Evolutionary conservation across 2,113 vertebrate genomes (phyloP).

Genomic region (Ptychochromis oligacanthus): DNA sequence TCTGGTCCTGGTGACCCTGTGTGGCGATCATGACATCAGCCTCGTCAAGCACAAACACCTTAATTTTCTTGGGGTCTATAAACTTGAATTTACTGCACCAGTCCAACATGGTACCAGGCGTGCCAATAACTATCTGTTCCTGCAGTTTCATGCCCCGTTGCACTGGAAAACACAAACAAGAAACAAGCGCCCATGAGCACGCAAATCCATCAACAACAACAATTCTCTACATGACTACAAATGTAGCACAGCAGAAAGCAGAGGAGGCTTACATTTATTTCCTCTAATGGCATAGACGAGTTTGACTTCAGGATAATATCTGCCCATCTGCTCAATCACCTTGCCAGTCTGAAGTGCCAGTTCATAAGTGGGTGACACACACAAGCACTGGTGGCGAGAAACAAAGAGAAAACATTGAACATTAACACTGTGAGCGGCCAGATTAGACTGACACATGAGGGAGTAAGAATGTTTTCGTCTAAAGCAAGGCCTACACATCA

Average conservation of each 20-base stretch:
- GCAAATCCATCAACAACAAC: background rate
- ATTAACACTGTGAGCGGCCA: background rate
- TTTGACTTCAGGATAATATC: conserved; percentile 89
- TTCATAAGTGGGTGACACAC: conserved; percentile 97
- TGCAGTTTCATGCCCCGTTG: conserved; percentile 89
- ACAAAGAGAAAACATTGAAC: background rate
- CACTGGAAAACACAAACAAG: conserved; percentile 79
- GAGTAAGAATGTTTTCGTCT: background rate
- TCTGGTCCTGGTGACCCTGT: conserved; percentile 98
- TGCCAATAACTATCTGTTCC: conserved; percentile 97
- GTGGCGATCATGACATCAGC: conserved; percentile 99
- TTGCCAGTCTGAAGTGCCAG: conserved; percentile 96
- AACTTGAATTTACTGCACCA: conserved; percentile 96
- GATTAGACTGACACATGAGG: background rate
- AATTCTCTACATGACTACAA: background rate
- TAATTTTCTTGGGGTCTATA: conserved; percentile 95
- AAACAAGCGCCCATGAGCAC: background rate
- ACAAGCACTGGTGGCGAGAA: conserved; percentile 86
- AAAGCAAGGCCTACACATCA: background rate
- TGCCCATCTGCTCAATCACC: conserved; percentile 98
- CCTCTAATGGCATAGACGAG: conserved; percentile 94
- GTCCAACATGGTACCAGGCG: conserved; percentile 94
- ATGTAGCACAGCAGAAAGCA: background rate
- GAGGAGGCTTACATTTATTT: conserved; percentile 90
- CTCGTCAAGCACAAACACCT: conserved; percentile 95